phyloP scores from a whole-genome alignment of 1,140 invertebrate species.

The Vanessa atalanta region DNA sequence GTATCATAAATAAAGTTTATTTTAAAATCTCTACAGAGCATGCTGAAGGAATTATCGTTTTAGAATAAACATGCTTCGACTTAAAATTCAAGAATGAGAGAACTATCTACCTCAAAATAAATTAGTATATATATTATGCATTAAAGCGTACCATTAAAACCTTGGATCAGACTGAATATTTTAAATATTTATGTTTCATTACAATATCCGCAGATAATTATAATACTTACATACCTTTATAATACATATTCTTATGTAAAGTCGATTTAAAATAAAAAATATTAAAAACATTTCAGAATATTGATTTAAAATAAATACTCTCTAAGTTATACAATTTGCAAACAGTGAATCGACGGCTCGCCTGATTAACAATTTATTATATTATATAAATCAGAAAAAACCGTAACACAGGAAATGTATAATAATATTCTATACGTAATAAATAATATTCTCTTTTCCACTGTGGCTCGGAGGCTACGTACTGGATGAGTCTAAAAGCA shows the following conservation, averaged over 20 bases:
- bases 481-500: no score
- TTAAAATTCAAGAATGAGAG: constrained; percentile 48
- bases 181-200: constrained; percentile 24
- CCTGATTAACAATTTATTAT: no score
- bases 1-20: constrained; percentile 11
- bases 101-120: constrained; percentile 63
- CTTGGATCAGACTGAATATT: constrained; percentile 64
- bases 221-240: constrained; percentile 28
- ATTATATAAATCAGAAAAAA: no score
- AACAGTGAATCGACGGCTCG: background rate
- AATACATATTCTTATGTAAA: background rate
- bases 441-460: no score
- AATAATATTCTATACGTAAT: no score
- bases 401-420: no score
- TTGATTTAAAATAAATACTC: background rate
- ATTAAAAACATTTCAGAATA: background rate
- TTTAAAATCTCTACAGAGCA: constrained; percentile 38
- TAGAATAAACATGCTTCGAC: constrained; percentile 61
- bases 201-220: background rate
- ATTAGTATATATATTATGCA: constrained; percentile 54
- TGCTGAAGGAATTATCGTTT: constrained; percentile 60
- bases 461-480: no score
- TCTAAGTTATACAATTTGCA: background rate
- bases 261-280: background rate
- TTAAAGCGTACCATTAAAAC: constrained; percentile 59